Conservation (phyloP, 1,140 invertebrate species). For the Amyelois transitella region DNA sequence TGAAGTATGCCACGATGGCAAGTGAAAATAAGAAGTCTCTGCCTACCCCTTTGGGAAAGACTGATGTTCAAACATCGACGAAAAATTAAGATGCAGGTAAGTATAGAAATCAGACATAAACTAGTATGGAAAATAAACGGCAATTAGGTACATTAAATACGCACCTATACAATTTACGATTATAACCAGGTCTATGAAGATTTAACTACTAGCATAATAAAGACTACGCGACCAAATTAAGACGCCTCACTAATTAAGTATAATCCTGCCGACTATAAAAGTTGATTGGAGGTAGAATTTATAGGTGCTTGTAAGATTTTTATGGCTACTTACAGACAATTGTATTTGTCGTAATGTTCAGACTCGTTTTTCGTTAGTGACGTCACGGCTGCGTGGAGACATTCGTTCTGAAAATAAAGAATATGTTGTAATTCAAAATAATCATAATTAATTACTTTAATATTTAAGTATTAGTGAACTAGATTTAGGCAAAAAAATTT, state of each 20-base stretch:
- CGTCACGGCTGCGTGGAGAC: slow-evolving; percentile 56
- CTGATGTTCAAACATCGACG: no score
- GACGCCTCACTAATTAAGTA: slow-evolving; percentile 19
- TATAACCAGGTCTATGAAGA: not conserved
- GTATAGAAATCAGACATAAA: no score
- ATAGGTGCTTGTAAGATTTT: slow-evolving; percentile 1
- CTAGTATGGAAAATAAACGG: no score
- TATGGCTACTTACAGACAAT: slow-evolving; percentile 58
- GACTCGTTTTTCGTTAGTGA: slow-evolving; percentile 63
- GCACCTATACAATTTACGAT: no score
- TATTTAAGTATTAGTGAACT: no score
- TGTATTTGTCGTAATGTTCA: slow-evolving; percentile 63
- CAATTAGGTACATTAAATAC: no score
- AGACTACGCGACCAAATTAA: slow-evolving; percentile 20
- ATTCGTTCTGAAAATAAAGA: slow-evolving; percentile 55
- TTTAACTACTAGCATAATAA: not conserved
- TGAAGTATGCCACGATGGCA: no score
- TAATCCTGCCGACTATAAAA: slow-evolving; percentile 22
- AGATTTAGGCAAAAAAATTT: no score
- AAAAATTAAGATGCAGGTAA: no score
- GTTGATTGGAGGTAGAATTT: slow-evolving; percentile 25
- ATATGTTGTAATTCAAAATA: not conserved
- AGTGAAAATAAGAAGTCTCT: no score
- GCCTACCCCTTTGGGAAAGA: no score
- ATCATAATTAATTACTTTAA: no score